These are phyloP conservation scores for Pollachius pollachius DNA, from an alignment of 2,113 vertebrate genomes.

Conservation along the genomic window DNA sequence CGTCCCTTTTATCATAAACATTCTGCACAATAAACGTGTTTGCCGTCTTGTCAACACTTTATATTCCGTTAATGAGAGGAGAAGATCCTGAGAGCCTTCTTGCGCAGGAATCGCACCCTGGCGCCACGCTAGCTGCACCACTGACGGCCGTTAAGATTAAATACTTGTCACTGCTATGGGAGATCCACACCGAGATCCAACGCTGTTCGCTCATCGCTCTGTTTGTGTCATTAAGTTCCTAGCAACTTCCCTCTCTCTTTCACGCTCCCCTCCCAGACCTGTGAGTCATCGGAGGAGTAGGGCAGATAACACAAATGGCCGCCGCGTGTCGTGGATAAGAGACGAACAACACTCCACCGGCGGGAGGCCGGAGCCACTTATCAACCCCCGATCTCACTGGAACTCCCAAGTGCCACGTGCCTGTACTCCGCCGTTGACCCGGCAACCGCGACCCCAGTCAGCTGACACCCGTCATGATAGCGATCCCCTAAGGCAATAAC, in stretches of 20 bases:
- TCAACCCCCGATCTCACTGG: conserved; percentile 55
- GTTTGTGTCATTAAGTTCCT: conserved; percentile 23
- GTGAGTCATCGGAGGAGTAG: conserved; percentile 36
- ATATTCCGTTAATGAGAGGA: no score
- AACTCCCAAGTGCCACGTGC: conserved; percentile 49
- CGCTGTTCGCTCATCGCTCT: conserved; percentile 4
- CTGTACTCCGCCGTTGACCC: conserved; percentile 54
- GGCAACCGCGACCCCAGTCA: conserved; percentile 41
- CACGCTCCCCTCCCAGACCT: conserved; percentile 1
- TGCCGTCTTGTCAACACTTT: no score
- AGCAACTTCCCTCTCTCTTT: neutral
- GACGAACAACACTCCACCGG: conserved; percentile 21
- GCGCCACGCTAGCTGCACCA: conserved; percentile 13
- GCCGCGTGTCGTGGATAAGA: conserved; percentile 32
- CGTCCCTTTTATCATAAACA: no score
- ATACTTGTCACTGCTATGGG: conserved; percentile 2
- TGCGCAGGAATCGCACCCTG: no score
- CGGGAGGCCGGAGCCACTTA: conserved; percentile 36
- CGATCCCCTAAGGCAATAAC: no score
- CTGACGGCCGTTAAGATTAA: neutral
- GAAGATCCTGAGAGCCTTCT: no score
- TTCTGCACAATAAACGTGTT: no score
- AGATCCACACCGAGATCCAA: conserved; percentile 34
- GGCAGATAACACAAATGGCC: conserved; percentile 25
- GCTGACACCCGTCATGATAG: conserved; percentile 18